Evolutionary conservation across 2,113 vertebrate genomes (phyloP).

Genomic region (Climacteris rufus): DNA sequence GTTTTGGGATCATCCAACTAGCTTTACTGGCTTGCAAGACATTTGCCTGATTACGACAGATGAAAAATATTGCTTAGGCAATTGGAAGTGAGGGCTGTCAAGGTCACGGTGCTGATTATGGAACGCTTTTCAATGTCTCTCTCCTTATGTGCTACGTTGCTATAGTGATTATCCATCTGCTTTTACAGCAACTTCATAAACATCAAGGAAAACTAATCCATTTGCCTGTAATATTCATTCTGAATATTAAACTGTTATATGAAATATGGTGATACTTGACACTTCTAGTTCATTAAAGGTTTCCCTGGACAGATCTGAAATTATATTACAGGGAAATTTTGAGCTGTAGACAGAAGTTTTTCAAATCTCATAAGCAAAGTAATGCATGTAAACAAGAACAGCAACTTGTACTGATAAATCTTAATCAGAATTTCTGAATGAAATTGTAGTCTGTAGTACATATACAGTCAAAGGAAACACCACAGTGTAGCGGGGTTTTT

Average conservation of each 20-base stretch:
- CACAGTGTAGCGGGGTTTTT: background rate
- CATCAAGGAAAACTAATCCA: conserved; percentile 44
- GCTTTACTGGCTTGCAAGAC: background rate
- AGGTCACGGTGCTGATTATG: conserved; percentile 30
- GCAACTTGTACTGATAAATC: background rate
- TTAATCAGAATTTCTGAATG: background rate
- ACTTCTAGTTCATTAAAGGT: conserved; percentile 1
- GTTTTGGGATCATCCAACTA: background rate
- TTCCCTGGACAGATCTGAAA: conserved; percentile 6
- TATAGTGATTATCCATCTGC: conserved; percentile 62
- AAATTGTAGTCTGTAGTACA: background rate
- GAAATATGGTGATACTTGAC: background rate
- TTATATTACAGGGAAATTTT: background rate
- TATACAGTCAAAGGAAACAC: background rate
- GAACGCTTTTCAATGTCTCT: conserved; percentile 39
- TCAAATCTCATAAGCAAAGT: background rate
- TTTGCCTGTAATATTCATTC: conserved; percentile 30
- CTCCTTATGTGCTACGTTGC: conserved; percentile 39
- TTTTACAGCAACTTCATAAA: conserved; percentile 49
- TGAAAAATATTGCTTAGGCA: conserved; percentile 27
- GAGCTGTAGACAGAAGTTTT: background rate
- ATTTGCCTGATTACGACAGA: conserved; percentile 20
- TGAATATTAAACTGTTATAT: conserved; percentile 40
- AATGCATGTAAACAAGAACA: background rate
- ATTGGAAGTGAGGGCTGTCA: conserved; percentile 28